Conservation (phyloP, 2,113 vertebrate species). For the Fulica atra region DNA sequence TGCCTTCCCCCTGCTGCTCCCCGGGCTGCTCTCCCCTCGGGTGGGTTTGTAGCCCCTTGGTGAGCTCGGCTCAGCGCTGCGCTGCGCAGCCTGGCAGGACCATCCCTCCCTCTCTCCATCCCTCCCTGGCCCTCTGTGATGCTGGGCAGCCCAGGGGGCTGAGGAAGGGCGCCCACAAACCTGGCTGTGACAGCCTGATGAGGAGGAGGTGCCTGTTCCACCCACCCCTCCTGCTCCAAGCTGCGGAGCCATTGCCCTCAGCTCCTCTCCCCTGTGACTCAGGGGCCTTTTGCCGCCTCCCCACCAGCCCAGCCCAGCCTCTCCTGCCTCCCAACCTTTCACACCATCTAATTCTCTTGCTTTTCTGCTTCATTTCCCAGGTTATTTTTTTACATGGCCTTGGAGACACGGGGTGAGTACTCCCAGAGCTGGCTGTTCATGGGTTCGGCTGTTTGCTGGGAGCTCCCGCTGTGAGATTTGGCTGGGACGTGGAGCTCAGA, state of each 20-base stretch:
- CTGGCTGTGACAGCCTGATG: background rate
- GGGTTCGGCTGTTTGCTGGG: rapidly evolving
- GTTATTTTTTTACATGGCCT: conserved; percentile 98
- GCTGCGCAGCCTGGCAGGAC: background rate
- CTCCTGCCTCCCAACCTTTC: background rate
- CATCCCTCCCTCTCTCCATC: rapidly evolving
- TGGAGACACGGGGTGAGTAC: conserved; percentile 93
- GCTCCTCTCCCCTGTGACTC: background rate
- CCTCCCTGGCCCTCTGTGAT: background rate
- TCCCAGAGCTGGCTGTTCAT: background rate
- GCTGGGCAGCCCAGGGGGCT: background rate
- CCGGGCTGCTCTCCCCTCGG: background rate
- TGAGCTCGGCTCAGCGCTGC: background rate
- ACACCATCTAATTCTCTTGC: background rate
- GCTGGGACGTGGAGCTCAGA: background rate
- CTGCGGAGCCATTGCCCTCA: background rate
- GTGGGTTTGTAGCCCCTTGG: background rate
- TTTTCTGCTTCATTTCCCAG: conserved; percentile 71
- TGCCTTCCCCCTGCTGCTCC: background rate
- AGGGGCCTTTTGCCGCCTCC: background rate
- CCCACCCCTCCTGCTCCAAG: background rate
- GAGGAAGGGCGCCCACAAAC: rapidly evolving
- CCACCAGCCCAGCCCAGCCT: background rate
- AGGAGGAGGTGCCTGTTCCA: background rate
- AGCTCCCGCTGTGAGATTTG: background rate